Evolutionary conservation across 2,113 vertebrate species (phyloP), one percentile per base, ranked within the genome.

Genomic region (Aptenodytes patagonicus): DNA sequence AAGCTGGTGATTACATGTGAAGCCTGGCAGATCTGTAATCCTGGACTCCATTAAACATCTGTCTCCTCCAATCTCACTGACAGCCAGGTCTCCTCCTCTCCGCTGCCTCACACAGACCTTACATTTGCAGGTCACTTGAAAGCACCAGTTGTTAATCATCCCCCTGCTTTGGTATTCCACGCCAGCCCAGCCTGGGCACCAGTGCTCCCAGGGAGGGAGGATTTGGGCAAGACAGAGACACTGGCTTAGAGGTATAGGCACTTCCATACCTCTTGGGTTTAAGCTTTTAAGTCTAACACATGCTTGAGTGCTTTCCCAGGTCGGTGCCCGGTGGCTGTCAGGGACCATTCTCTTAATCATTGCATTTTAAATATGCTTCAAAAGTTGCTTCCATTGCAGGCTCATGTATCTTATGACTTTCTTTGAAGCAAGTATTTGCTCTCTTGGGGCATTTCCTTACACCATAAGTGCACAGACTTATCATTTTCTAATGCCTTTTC

Each of bases 21-120:
- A 87, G 86, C 60, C 52, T 81, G 93, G 94, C 92, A 87, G 94
- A 82, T 60, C 87, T 90, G 95, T 97, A 84, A 97, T 93, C 93
- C 96, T 73, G 89, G 96, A 19, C 91, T 84, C 91, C 88, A 84
- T 97, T 96, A 95, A 97, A 94, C 93, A 93, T 94, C 96, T 97
- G 97, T 98, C 96, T 97, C 85, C 57, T 44, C 92, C 94, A 92
- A 89, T 95, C 95, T 92, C 87, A 13, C 78, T 93, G 92, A 94
- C 95, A 95, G 86, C 89, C 91, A n/a, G 51, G 34, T 72, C 73
- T 54, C 57, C 91, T 96, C 51, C 87, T 97, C 85, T 44, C 31
- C 3, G 0, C 66, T 85, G 64, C 29, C 89, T 36, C 0, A 1
- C 77, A n/a, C 62, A 5, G 16, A 89, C 72, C 83, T 47, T 7